Conservation (phyloP, 2,797 vertebrate species). For the Adelosebastes latens region DNA sequence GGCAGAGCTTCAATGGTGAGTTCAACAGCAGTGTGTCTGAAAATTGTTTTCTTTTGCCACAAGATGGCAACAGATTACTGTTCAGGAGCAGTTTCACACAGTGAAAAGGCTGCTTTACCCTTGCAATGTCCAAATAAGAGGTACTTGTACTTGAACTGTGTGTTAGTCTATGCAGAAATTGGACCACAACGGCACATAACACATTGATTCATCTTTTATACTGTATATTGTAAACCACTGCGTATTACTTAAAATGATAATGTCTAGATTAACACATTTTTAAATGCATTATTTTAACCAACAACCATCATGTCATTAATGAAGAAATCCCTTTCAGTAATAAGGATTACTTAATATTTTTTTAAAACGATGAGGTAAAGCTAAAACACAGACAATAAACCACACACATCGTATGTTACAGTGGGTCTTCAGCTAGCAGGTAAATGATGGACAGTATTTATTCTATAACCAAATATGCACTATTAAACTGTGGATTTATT, state of each 20-base stretch:
- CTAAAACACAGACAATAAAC: neutral
- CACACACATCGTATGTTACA: neutral
- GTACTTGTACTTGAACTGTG: neutral
- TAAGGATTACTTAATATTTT: neutral
- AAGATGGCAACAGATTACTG: conserved; percentile 72
- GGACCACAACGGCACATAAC: neutral
- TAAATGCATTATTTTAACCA: neutral
- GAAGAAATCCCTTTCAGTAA: neutral
- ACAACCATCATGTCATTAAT: neutral
- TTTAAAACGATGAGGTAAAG: neutral
- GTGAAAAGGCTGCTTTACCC: neutral
- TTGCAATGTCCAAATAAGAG: neutral
- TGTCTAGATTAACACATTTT: neutral
- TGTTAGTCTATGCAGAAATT: neutral
- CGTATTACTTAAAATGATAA: neutral
- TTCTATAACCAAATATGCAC: neutral
- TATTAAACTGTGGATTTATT: neutral
- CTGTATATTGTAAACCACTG: neutral
- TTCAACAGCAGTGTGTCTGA: neutral
- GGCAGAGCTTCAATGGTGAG: neutral
- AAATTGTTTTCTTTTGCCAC: conserved; percentile 40
- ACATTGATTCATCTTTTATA: neutral
- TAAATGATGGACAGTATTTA: neutral
- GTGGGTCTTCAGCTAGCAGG: neutral
- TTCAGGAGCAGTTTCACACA: neutral